phyloP scores from a whole-genome alignment of 1,140 invertebrate genomes.

The Prorops nasuta region DNA sequence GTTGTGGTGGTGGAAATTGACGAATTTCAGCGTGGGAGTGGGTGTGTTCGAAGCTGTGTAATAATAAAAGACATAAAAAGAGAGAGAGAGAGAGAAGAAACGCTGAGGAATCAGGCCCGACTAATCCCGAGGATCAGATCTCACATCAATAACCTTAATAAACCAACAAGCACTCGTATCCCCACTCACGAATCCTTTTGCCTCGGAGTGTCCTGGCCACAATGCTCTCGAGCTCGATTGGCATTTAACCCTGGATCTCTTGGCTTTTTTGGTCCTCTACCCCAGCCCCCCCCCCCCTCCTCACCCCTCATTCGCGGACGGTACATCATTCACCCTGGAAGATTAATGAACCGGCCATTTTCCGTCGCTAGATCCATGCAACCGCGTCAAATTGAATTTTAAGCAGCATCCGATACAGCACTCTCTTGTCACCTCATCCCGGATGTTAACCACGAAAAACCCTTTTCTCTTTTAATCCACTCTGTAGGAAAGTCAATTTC shows the following conservation, averaged over 20 bases:
- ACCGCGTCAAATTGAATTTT: background rate
- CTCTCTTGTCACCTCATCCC: too few relatives aligned
- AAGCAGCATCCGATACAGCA: background rate
- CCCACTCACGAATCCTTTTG: background rate
- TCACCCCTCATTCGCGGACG: background rate
- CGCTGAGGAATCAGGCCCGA: constrained; percentile 36
- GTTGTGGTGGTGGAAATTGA: too few relatives aligned
- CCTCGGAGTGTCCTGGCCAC: background rate
- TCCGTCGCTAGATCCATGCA: background rate
- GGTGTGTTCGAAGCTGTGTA: too few relatives aligned
- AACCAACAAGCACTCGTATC: constrained; percentile 44
- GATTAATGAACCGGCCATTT: background rate
- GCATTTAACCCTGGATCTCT: background rate
- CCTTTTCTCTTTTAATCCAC: too few relatives aligned
- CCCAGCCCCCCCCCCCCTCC: background rate
- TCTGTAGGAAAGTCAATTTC: too few relatives aligned
- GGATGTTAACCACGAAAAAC: too few relatives aligned
- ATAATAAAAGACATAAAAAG: constrained; percentile 1
- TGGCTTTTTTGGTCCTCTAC: background rate
- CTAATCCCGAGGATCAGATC: constrained; percentile 48
- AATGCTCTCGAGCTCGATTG: background rate
- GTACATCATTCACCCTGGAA: background rate
- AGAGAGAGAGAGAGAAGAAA: constrained; percentile 12
- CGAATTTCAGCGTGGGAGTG: too few relatives aligned
- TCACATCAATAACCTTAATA: constrained; percentile 51